Conservation (phyloP, 2,888 invertebrate genomes). For the Calliopum simillimum region DNA sequence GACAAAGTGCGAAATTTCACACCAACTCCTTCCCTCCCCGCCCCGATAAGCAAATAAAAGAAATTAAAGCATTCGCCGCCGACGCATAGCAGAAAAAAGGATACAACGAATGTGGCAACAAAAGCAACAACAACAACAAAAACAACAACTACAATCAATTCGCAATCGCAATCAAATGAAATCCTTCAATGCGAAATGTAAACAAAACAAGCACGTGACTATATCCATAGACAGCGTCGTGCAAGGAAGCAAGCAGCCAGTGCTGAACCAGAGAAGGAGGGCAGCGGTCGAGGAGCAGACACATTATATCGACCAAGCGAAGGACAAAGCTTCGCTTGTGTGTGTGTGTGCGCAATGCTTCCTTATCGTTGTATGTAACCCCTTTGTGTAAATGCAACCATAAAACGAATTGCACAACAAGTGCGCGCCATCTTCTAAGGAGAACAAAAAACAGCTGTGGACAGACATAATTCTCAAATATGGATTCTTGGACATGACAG, state of each 20-base stretch:
- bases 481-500: slow-evolving; percentile 23
- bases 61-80: slow-evolving; percentile 38
- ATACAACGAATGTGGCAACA: not conserved
- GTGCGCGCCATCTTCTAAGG: not conserved
- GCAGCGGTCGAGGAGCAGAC: slow-evolving; percentile 25
- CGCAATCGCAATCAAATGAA: slow-evolving; percentile 53
- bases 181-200: slow-evolving; percentile 62
- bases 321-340: not conserved
- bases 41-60: slow-evolving; percentile 45
- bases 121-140: slow-evolving; percentile 19
- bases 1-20: slow-evolving; percentile 64
- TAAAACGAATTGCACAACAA: slow-evolving; percentile 13
- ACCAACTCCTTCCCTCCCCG: too few relatives aligned
- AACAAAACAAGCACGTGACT: slow-evolving; percentile 64
- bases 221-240: slow-evolving; percentile 16
- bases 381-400: slow-evolving; percentile 1
- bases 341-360: too few relatives aligned
- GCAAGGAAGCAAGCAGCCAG: slow-evolving; percentile 6
- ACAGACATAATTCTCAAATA: slow-evolving; percentile 9
- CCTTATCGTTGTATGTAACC: not conserved
- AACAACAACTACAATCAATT: slow-evolving; percentile 50
- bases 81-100: slow-evolving; percentile 7
- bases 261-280: slow-evolving; percentile 37
- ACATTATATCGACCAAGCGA: slow-evolving; percentile 12
- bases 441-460: not conserved